Percentiles rank a stretch among this genome's conserved stretches.
Evolutionary conservation across 2,113 vertebrate species (phyloP).

Genomic region (Danio rerio): DNA sequence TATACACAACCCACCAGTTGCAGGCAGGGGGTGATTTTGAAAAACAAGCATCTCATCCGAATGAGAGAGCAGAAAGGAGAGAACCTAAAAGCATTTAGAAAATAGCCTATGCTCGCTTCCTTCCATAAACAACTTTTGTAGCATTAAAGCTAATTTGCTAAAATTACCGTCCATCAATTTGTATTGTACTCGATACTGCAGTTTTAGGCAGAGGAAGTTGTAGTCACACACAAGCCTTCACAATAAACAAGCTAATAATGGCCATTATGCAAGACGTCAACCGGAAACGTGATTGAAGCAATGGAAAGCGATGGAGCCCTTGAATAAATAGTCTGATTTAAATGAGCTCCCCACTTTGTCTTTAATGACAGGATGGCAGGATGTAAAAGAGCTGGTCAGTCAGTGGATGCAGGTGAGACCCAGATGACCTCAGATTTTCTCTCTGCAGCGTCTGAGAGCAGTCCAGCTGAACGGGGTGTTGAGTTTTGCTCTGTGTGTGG

Average conservation of each 20-base stretch:
- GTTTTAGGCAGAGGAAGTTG: constrained; percentile 42
- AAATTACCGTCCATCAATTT: not conserved
- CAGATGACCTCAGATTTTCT: constrained; percentile 29
- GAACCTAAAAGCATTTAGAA: not conserved
- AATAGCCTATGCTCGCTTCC: not conserved
- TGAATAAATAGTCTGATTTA: constrained; percentile 34
- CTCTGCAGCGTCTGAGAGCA: constrained; percentile 15
- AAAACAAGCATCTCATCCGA: constrained; percentile 43
- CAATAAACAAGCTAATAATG: constrained; percentile 35
- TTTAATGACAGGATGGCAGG: constrained; percentile 20
- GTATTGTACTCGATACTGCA: not conserved
- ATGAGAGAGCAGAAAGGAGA: not conserved
- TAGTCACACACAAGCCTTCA: constrained; percentile 37
- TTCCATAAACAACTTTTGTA: not conserved
- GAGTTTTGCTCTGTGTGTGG: constrained; percentile 21
- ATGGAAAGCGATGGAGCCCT: constrained; percentile 22
- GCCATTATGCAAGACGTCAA: constrained; percentile 26
- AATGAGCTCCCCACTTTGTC: constrained; percentile 21
- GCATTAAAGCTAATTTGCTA: constrained; percentile 4
- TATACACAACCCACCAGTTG: constrained; percentile 39
- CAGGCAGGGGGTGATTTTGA: constrained; percentile 19
- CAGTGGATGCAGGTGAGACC: constrained; percentile 38
- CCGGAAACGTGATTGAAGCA: not conserved
- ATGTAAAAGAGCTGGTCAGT: constrained; percentile 35
- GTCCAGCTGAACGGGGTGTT: not conserved